Percentiles rank a stretch among this genome's conserved stretches.
Conservation (phyloP, 2,888 invertebrate genomes). For the Ommatoiulus sabulosus region DNA sequence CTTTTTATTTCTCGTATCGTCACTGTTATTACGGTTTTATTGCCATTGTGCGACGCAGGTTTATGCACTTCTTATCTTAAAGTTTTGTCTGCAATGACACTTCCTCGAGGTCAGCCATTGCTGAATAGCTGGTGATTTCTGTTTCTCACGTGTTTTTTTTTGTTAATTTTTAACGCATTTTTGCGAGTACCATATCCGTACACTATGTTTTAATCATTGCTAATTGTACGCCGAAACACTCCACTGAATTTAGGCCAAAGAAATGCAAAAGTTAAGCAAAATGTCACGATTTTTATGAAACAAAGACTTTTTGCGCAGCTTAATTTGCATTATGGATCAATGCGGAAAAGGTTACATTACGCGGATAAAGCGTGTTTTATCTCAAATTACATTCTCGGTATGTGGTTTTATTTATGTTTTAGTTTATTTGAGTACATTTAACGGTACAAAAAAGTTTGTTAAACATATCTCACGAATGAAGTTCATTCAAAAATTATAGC, state of each 20-base stretch:
- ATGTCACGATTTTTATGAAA: conserved; percentile 10
- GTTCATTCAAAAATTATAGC: no score
- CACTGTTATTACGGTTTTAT: conserved; percentile 12
- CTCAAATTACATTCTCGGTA: background rate
- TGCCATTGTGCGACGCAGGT: background rate
- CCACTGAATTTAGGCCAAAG: background rate
- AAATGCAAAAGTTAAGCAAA: background rate
- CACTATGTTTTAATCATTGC: background rate
- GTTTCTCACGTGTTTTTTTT: background rate
- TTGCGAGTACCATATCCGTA: background rate
- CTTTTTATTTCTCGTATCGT: background rate
- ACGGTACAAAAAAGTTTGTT: no score
- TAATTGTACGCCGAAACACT: background rate
- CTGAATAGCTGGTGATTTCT: background rate
- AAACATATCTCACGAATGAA: no score
- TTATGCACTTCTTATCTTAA: background rate
- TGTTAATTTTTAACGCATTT: background rate
- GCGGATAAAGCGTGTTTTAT: background rate
- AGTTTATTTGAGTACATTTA: no score
- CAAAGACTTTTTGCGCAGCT: background rate
- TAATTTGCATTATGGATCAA: background rate
- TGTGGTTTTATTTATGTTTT: no score
- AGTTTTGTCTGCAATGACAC: background rate
- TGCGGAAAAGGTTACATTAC: background rate
- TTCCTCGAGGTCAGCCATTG: background rate